Base-by-base conservation (phyloP, 2,888 invertebrate genomes). In the Cancer borealis region DNA sequence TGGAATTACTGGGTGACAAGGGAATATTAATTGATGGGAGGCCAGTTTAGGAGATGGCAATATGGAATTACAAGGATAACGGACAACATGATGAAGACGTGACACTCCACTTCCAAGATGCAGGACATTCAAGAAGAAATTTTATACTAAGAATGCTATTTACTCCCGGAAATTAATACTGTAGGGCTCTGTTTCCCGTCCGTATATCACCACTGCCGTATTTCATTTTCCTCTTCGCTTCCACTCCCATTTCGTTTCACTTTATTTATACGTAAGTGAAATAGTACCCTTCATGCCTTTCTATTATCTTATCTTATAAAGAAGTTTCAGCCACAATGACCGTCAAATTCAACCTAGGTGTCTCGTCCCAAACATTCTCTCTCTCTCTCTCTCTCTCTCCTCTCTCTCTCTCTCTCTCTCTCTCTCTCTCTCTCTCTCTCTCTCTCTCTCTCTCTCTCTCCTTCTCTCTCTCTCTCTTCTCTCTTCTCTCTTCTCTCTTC, bases 131-230 rank as follows among this genome's bases (percentile, higher is more conserved):
- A 66, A 66, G 66, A 66, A n/a, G n/a, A 66, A 66, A 66, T 66
- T 66, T 66, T 66, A 66, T 66, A 66, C 4, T 66, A 66, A 66
- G 66, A 66, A 66, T n/a, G n/a, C n/a, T 66, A 66, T 66, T 66
- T 66, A 66, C 66, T 66, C 66, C 66, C 66, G 66, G 66, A 66
- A 66, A 66, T 66, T 66, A 66, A 66, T 66, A 66, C 66, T 66
- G 66, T n/a, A 66, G 66, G 66, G 66, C n/a, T 66, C 66, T 66
- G n/a, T 66, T 66, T 66, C 66, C n/a, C 66, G 3, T 66, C 66
- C 66, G n/a, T 66, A n/a, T 66, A 66, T 66, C 66, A 66, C 66
- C n/a, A n/a, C n/a, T 66, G n/a, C n/a, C n/a, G 66, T 66, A 21
- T 66, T n/a, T 66, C n/a, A 5, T 66, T 17, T 66, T 66, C 66